Base-by-base conservation (phyloP, 2,888 invertebrate species). In the Crioceris asparagi region DNA sequence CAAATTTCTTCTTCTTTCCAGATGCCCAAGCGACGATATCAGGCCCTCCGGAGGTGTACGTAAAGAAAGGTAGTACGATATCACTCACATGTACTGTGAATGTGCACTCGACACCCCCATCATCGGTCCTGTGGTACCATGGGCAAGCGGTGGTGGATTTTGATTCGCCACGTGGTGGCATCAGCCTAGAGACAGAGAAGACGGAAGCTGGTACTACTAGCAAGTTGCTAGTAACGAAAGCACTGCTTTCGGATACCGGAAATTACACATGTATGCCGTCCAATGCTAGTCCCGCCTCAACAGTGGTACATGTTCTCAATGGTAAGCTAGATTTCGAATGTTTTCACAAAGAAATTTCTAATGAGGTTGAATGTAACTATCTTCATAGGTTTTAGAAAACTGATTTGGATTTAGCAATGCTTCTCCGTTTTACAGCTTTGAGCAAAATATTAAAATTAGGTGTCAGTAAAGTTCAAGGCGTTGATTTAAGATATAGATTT, bases 191-290 rank as follows among this genome's bases (percentile, higher is more conserved):
- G 62, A 87, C 87, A 15, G 87, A 87, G 62, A 84, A 85, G 59
- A 80, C 84, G 34, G 77, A 76, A 51, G 79, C 83, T 36, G 81
- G 86, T 42, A 87, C 87, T 39, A 86, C 87, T 51, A 80, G 86
- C 60, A 74, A 74, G 52, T 73, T 90, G 48, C 74, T 87, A 52
- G 85, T 90, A 56, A 84, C 87, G 38, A 79, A 86, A 55, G 90
- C 90, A 29, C 77, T 83, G 49, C 76, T 86, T 26, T 70, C 80
- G 38, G 87, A 88, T 69, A 85, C 82, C 30, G 90, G 90, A 53
- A 88, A 88, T 71, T 91, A 90, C 63, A 90, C 90, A 41, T 90
- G 90, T 64, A 81, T 83, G 51, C 88, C 90, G 38, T 78, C 80
- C 60, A 83, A 83, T 54, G 84, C 85, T 33, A 80, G 84, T 55